Evolutionary conservation across 2,113 vertebrate species (phyloP).

Genomic region (Otus sunia): DNA sequence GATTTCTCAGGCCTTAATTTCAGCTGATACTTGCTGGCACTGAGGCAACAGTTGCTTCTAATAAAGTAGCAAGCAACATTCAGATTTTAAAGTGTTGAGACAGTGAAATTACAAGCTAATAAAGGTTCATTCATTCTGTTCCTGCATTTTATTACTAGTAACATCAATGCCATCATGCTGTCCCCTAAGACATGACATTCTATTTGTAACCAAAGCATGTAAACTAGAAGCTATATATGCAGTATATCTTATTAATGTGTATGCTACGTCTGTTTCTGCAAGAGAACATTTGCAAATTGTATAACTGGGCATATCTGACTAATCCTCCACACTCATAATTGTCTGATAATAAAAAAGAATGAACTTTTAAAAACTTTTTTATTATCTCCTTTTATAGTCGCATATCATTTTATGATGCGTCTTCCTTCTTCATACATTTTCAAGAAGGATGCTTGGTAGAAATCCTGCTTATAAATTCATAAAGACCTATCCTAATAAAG

Average conservation of each 20-base stretch:
- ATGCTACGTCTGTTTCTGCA: background rate
- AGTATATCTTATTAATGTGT: background rate
- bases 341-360: slow-evolving; percentile 22
- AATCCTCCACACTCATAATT: slow-evolving; percentile 30
- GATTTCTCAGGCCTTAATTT: slow-evolving; percentile 45
- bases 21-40: background rate
- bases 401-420: background rate
- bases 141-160: background rate
- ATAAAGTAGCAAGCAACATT: background rate
- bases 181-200: background rate
- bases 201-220: background rate
- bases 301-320: slow-evolving; percentile 14
- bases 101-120: background rate
- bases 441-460: background rate
- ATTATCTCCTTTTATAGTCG: background rate
- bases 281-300: slow-evolving; percentile 29
- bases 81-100: background rate
- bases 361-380: slow-evolving; percentile 27
- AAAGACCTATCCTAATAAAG: background rate
- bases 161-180: background rate
- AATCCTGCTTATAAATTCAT: background rate
- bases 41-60: background rate
- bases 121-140: background rate
- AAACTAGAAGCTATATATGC: background rate
- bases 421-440: background rate